These are phyloP conservation scores for Stichopus horrens DNA, from an alignment of 53 echinoderm and acorn worm genomes.

Conservation along the genomic window DNA sequence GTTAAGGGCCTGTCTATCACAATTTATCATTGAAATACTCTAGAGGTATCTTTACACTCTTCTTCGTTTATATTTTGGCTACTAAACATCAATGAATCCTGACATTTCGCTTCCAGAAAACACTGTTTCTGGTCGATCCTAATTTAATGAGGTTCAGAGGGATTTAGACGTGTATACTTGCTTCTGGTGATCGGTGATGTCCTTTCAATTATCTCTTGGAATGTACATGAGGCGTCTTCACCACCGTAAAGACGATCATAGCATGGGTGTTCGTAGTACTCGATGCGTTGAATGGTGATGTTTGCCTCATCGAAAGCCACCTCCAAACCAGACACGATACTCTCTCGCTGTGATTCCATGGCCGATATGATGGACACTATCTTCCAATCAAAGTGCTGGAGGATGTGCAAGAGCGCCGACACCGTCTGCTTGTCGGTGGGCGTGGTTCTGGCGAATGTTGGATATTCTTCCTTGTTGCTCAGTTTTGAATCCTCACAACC, in stretches of 20 bases:
- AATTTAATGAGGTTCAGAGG: too few species aligned
- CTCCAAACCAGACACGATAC: slow-evolving; percentile 28
- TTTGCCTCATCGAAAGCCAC: background rate
- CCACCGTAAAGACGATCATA: background rate
- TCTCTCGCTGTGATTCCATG: background rate
- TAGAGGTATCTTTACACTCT: too few species aligned
- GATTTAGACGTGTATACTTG: slow-evolving; percentile 39
- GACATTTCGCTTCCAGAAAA: too few species aligned
- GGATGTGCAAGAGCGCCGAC: slow-evolving; percentile 63
- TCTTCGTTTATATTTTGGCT: too few species aligned
- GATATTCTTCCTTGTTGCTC: slow-evolving; percentile 72
- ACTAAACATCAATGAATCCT: too few species aligned
- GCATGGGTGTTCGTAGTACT: slow-evolving; percentile 52
- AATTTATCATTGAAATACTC: too few species aligned
- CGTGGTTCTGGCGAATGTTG: slow-evolving; percentile 82
- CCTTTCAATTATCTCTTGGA: slow-evolving; percentile 55
- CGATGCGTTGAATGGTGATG: slow-evolving; percentile 50
- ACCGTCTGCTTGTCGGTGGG: slow-evolving; percentile 75
- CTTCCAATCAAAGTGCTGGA: slow-evolving; percentile 79
- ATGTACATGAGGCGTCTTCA: background rate
- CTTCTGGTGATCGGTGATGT: slow-evolving; percentile 77
- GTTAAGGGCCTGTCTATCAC: too few species aligned
- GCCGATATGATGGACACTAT: slow-evolving; percentile 69
- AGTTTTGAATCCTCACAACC: slow-evolving; percentile 74
- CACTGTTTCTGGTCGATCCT: too few species aligned